A percentile compares a stretch with the other conserved stretches of the same genome.
These are phyloP conservation scores for Drosophila bifasciata DNA, from an alignment of 1,140 invertebrate species.

Conservation along the genomic window DNA sequence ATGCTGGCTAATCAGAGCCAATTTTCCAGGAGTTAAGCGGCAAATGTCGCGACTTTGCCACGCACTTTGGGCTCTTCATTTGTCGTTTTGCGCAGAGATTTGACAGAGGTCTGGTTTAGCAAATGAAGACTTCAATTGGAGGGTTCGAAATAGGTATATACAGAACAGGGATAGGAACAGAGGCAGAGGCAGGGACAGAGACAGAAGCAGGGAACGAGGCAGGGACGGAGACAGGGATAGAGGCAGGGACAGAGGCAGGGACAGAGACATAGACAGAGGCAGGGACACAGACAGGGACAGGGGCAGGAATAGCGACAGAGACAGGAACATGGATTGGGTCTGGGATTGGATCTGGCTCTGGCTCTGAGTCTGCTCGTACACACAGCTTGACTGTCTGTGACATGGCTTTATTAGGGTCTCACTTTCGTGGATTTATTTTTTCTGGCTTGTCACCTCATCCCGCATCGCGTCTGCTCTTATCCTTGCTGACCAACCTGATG, in stretches of 20 bases:
- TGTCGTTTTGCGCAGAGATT: slow-evolving; percentile 42
- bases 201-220: too few relatives aligned
- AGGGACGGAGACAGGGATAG: too few relatives aligned
- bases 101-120: too few relatives aligned
- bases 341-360: neutral
- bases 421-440: slow-evolving; percentile 28
- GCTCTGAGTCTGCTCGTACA: slow-evolving; percentile 19
- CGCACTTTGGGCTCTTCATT: slow-evolving; percentile 36
- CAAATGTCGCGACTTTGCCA: slow-evolving; percentile 54
- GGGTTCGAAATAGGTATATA: too few relatives aligned
- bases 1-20: slow-evolving; percentile 67
- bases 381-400: slow-evolving; percentile 14
- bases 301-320: too few relatives aligned
- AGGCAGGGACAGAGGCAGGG: neutral
- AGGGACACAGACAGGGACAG: too few relatives aligned
- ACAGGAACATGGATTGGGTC: too few relatives aligned
- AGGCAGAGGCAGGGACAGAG: too few relatives aligned
- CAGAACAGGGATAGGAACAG: neutral
- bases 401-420: slow-evolving; percentile 54
- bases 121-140: too few relatives aligned
- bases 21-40: slow-evolving; percentile 65
- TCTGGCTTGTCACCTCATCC: slow-evolving; percentile 10
- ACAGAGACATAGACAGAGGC: neutral
- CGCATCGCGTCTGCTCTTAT: too few relatives aligned
- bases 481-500: slow-evolving; percentile 1